Conservation (phyloP, 2,888 invertebrate genomes). For the Metalampra italica region DNA sequence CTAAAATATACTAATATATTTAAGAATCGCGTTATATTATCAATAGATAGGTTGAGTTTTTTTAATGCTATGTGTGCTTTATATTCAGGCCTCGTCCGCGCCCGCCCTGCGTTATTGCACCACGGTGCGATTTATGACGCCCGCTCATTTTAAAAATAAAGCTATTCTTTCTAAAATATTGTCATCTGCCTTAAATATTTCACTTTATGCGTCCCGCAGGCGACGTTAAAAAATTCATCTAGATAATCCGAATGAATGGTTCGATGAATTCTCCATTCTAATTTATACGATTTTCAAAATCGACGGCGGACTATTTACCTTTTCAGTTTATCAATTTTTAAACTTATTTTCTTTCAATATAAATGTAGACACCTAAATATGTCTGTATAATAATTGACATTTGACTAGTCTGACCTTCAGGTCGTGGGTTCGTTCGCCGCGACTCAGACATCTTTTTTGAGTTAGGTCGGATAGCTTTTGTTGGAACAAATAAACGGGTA, state of each 20-base stretch:
- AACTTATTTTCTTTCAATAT: not conserved
- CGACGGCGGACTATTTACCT: slow-evolving; percentile 5
- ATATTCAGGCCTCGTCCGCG: slow-evolving; percentile 61
- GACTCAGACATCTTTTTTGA: not conserved
- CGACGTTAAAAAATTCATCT: slow-evolving; percentile 53
- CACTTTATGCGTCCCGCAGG: slow-evolving; percentile 68
- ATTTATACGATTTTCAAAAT: slow-evolving; percentile 22
- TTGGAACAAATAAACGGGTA: not conserved
- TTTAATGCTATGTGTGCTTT: slow-evolving; percentile 56
- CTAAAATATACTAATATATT: not conserved
- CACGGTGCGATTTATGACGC: slow-evolving; percentile 61
- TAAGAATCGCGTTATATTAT: not conserved
- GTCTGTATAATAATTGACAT: not conserved
- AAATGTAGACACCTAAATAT: not conserved
- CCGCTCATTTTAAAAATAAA: slow-evolving; percentile 72
- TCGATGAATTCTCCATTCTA: slow-evolving; percentile 49
- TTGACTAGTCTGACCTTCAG: not conserved
- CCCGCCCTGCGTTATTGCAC: slow-evolving; percentile 64
- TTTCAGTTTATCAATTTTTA: slow-evolving; percentile 8
- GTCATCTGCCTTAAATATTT: slow-evolving; percentile 76
- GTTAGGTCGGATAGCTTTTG: not conserved
- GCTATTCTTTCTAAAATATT: slow-evolving; percentile 75
- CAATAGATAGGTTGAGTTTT: slow-evolving; percentile 29
- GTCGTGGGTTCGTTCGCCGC: not conserved
- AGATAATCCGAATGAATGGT: slow-evolving; percentile 47